phyloP scores from a whole-genome alignment of 2,113 vertebrate species.

The Pseudorectes ferrugineus region DNA sequence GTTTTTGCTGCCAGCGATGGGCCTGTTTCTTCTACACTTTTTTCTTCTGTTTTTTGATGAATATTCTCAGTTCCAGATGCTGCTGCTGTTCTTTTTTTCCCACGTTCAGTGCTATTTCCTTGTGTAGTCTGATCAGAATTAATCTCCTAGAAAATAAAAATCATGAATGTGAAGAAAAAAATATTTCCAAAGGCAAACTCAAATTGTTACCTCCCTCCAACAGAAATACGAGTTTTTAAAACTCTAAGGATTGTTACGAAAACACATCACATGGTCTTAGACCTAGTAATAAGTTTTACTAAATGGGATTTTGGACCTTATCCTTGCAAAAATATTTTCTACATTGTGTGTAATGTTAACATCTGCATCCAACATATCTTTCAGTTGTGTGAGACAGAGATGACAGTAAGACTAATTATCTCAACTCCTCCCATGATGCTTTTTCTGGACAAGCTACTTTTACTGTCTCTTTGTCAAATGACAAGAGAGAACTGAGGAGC shows the following conservation, averaged over 20 bases:
- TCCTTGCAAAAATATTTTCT: neutral
- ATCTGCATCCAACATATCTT: neutral
- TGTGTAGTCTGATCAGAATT: conserved; percentile 78
- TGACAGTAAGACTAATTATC: neutral
- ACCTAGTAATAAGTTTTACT: neutral
- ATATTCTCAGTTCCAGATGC: conserved; percentile 82
- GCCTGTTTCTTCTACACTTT: conserved; percentile 71
- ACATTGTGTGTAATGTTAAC: neutral
- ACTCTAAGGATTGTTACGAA: neutral
- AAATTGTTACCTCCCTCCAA: neutral
- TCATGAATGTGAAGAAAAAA: neutral
- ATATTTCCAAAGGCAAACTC: neutral
- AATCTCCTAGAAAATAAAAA: conserved; percentile 72
- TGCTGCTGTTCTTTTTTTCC: conserved; percentile 78
- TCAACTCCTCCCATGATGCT: neutral
- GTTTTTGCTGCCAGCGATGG: conserved; percentile 76
- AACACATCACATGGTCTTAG: neutral
- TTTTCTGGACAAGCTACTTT: neutral
- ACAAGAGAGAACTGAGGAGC: neutral
- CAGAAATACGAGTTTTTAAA: neutral
- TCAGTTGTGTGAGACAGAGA: neutral
- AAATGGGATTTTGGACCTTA: neutral
- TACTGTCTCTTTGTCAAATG: neutral
- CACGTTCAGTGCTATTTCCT: conserved; percentile 77
- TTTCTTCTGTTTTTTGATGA: conserved; percentile 78